These are phyloP conservation scores for Leucoma salicis DNA, from an alignment of 2,888 invertebrate species.

Conservation along the genomic window DNA sequence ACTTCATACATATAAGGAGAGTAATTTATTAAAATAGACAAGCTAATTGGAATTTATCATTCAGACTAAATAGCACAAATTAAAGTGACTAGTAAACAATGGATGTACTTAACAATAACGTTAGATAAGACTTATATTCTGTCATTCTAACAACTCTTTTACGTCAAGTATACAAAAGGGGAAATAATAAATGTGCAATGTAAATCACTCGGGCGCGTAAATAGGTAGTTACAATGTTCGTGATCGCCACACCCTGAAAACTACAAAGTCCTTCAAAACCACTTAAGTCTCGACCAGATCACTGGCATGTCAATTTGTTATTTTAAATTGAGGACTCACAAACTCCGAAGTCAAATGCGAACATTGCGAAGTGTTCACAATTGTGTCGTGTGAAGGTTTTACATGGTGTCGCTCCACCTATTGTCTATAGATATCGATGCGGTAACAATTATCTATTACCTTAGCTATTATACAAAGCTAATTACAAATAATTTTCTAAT, in stretches of 20 bases:
- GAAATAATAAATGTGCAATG: slow-evolving; percentile 53
- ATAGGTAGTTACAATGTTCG: slow-evolving; percentile 49
- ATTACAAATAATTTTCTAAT: slow-evolving; percentile 16
- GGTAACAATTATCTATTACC: slow-evolving; percentile 53
- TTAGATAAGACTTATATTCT: slow-evolving; percentile 38
- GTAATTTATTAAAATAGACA: slow-evolving; percentile 17
- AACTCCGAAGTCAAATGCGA: slow-evolving; percentile 51
- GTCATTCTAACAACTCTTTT: slow-evolving; percentile 36
- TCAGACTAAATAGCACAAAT: slow-evolving; percentile 15
- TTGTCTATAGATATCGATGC: slow-evolving; percentile 52
- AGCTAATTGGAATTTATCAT: slow-evolving; percentile 15
- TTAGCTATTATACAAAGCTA: slow-evolving; percentile 40
- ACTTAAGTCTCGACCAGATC: slow-evolving; percentile 57
- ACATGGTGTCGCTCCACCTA: slow-evolving; percentile 45
- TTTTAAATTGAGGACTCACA: slow-evolving; percentile 64
- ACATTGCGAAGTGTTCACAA: slow-evolving; percentile 50
- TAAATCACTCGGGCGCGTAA: slow-evolving; percentile 43
- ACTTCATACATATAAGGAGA: slow-evolving; percentile 20
- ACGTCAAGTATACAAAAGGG: slow-evolving; percentile 51
- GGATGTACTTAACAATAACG: slow-evolving; percentile 26
- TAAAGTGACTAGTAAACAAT: slow-evolving; percentile 22
- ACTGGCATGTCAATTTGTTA: slow-evolving; percentile 64
- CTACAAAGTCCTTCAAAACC: slow-evolving; percentile 61
- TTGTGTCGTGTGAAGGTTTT: slow-evolving; percentile 53
- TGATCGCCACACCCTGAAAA: slow-evolving; percentile 71